Conservation (phyloP, 2,797 vertebrate species). For the Rousettus madagascariensis region DNA sequence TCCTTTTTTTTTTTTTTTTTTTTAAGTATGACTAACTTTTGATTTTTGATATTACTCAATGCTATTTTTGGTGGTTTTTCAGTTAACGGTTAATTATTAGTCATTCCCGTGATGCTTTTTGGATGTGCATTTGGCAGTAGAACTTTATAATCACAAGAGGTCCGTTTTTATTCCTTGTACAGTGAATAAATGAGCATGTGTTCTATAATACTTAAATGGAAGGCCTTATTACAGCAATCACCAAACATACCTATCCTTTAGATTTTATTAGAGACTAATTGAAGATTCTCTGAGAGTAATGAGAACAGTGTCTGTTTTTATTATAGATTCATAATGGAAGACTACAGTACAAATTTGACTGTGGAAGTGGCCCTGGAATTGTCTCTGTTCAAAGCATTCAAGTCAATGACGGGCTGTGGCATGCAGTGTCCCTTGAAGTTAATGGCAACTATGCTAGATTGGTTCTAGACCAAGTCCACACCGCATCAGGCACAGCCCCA, state of each 20-base stretch:
- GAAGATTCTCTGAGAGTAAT: accelerated
- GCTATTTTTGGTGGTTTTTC: background rate
- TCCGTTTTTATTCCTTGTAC: background rate
- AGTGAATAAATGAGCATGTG: accelerated
- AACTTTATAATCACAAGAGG: background rate
- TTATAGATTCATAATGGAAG: constrained; percentile 94
- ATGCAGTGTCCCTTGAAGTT: constrained; percentile 94
- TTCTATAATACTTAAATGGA: background rate
- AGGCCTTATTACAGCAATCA: background rate
- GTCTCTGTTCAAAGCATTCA: constrained; percentile 97
- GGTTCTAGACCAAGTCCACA: constrained; percentile 94
- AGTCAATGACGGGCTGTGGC: constrained; percentile 98
- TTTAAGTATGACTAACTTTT: background rate
- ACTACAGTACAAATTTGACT: constrained; percentile 98
- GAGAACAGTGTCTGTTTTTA: background rate
- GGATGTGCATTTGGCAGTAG: background rate
- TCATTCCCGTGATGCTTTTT: background rate
- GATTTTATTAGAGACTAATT: accelerated
- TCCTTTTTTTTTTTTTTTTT: background rate
- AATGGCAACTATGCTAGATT: constrained; percentile 96
- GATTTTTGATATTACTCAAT: background rate
- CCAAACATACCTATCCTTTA: background rate
- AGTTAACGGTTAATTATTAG: background rate
- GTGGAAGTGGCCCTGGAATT: constrained; percentile 95
- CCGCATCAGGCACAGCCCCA: constrained; percentile 95